These are phyloP conservation scores for Lepidotrigona ventralis DNA, from an alignment of 1,140 invertebrate genomes.

Conservation along the genomic window DNA sequence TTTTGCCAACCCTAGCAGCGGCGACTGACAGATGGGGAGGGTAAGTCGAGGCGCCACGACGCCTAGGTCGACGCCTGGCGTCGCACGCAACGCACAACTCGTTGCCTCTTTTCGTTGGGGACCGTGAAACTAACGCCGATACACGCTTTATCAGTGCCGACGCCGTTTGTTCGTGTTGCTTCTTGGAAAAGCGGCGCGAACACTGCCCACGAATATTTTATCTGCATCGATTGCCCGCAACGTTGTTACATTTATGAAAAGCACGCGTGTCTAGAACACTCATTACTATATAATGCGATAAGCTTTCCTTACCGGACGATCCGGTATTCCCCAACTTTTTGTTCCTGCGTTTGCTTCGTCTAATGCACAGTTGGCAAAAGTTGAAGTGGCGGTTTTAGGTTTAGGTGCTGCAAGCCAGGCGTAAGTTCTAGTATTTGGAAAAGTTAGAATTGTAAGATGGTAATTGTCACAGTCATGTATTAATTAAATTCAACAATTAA, in stretches of 20 bases:
- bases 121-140: slow-evolving; percentile 28
- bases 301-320: not conserved
- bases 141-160: slow-evolving; percentile 23
- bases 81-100: slow-evolving; percentile 31
- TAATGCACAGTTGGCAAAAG: no score
- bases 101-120: not conserved
- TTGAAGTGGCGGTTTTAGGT: no score
- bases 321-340: not conserved
- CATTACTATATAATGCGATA: not conserved
- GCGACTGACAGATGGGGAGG: slow-evolving; percentile 18
- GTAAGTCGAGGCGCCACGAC: slow-evolving; percentile 40
- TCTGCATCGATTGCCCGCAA: slow-evolving; percentile 4
- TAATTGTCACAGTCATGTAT: no score
- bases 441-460: no score
- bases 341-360: not conserved
- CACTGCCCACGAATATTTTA: slow-evolving; percentile 34
- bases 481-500: no score
- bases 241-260: not conserved
- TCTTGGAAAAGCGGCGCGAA: slow-evolving; percentile 32
- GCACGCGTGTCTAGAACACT: not conserved
- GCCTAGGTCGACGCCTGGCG: slow-evolving; percentile 50
- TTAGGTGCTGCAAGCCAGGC: no score
- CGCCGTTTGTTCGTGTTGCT: not conserved
- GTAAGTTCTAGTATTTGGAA: no score
- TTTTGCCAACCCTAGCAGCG: slow-evolving; percentile 4